Conservation (phyloP, 2,888 invertebrate species). For the Pelosia muscerda region DNA sequence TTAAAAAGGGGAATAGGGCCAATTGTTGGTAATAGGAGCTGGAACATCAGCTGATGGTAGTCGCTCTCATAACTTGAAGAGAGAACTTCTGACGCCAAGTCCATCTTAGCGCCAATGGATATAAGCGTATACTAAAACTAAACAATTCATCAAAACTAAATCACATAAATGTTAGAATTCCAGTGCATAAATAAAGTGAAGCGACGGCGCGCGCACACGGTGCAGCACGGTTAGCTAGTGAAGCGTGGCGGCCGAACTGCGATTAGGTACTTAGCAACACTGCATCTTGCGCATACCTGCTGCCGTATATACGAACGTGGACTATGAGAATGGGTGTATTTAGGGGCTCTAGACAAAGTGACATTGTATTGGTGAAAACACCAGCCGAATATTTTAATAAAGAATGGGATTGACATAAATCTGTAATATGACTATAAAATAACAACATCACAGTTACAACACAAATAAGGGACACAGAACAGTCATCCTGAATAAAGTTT, state of each 20-base stretch:
- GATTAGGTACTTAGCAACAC: constrained; percentile 46
- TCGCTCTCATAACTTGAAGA: too few species aligned
- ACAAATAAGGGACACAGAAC: too few species aligned
- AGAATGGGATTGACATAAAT: too few species aligned
- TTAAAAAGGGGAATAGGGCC: too few species aligned
- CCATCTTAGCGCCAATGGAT: background rate
- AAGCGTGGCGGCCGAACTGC: constrained; percentile 62
- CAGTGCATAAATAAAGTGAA: constrained; percentile 42
- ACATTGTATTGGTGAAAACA: too few species aligned
- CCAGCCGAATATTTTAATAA: too few species aligned
- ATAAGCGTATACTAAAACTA: constrained; percentile 1
- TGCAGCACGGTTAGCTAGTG: constrained; percentile 72
- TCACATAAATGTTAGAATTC: constrained; percentile 31
- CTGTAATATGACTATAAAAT: too few species aligned
- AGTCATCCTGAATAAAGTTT: background rate
- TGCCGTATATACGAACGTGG: background rate
- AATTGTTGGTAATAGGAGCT: too few species aligned
- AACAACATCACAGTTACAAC: too few species aligned
- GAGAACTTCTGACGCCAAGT: too few species aligned
- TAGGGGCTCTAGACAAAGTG: too few species aligned
- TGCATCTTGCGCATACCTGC: constrained; percentile 52
- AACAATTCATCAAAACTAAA: constrained; percentile 26
- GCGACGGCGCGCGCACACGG: constrained; percentile 24
- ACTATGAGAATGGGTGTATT: background rate
- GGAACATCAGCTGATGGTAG: too few species aligned